These are phyloP conservation scores for Limosa lapponica DNA, from an alignment of 2,797 vertebrate genomes.

Conservation along the genomic window DNA sequence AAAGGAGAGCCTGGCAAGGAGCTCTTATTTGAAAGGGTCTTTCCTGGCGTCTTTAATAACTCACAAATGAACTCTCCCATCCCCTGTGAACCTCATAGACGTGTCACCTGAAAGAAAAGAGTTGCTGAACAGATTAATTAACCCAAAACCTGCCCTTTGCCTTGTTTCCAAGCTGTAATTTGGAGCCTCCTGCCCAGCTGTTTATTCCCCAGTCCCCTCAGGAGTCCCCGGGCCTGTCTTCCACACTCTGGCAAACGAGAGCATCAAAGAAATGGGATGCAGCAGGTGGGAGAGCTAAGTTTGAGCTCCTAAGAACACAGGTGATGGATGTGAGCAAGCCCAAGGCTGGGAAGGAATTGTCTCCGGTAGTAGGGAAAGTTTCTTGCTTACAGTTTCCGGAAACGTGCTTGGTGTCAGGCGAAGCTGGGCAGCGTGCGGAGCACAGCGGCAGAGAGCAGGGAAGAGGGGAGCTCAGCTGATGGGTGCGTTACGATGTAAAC, in stretches of 20 bases:
- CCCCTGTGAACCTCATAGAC: background rate
- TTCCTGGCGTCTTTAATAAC: background rate
- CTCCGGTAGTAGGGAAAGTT: background rate
- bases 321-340: background rate
- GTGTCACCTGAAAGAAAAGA: background rate
- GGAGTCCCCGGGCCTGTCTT: background rate
- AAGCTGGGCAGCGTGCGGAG: background rate
- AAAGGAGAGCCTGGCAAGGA: background rate
- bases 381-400: background rate
- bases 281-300: background rate
- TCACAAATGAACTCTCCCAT: background rate
- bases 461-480: background rate
- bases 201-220: background rate
- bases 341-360: background rate
- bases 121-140: background rate
- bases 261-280: background rate
- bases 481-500: background rate
- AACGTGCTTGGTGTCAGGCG: background rate
- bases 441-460: fast-evolving
- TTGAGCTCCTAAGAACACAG: background rate
- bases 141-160: background rate
- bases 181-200: background rate
- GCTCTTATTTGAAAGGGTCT: background rate
- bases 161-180: background rate
- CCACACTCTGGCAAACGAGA: background rate